These are phyloP conservation scores for Lepidostoma basale DNA, from an alignment of 1,140 invertebrate genomes.

Conservation along the genomic window DNA sequence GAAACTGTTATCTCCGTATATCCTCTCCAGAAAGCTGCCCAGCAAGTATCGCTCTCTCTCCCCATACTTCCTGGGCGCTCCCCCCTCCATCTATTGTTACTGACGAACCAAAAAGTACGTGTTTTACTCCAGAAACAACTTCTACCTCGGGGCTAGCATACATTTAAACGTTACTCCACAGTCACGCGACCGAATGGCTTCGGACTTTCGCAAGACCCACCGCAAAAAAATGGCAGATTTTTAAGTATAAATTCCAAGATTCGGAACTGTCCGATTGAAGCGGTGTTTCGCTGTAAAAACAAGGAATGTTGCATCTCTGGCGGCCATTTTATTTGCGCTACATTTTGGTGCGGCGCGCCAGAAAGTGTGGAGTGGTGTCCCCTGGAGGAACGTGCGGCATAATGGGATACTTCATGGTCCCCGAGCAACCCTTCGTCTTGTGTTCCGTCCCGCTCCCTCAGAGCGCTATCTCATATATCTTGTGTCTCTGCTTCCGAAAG, in stretches of 20 bases:
- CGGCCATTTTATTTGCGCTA: conserved; percentile 59
- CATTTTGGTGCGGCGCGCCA: conserved; percentile 58
- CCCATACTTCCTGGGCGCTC: conserved; percentile 57
- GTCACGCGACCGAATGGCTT: neutral
- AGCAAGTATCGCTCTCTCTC: conserved; percentile 56
- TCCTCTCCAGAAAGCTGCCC: conserved; percentile 60
- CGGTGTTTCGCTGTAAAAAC: conserved; percentile 26
- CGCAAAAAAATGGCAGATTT: conserved; percentile 56
- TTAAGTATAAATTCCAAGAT: conserved; percentile 48
- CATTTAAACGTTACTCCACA: conserved; percentile 45
- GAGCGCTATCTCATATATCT: conserved; percentile 47
- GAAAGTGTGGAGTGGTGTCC: conserved; percentile 52
- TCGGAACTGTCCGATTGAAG: neutral
- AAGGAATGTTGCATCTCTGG: conserved; percentile 21
- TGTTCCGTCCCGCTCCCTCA: conserved; percentile 61
- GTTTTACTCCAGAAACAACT: conserved; percentile 52
- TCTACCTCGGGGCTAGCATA: conserved; percentile 56
- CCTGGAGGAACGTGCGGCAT: conserved; percentile 32
- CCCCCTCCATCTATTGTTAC: conserved; percentile 62
- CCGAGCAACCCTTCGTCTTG: conserved; percentile 64
- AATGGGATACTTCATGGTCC: conserved; percentile 56
- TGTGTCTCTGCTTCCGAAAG: conserved; percentile 11
- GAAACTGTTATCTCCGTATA: conserved; percentile 65
- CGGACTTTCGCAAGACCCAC: conserved; percentile 30
- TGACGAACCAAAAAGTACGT: conserved; percentile 57